Evolutionary conservation across 2,797 vertebrate genomes (phyloP).

Genomic region (Mustela erminea): DNA sequence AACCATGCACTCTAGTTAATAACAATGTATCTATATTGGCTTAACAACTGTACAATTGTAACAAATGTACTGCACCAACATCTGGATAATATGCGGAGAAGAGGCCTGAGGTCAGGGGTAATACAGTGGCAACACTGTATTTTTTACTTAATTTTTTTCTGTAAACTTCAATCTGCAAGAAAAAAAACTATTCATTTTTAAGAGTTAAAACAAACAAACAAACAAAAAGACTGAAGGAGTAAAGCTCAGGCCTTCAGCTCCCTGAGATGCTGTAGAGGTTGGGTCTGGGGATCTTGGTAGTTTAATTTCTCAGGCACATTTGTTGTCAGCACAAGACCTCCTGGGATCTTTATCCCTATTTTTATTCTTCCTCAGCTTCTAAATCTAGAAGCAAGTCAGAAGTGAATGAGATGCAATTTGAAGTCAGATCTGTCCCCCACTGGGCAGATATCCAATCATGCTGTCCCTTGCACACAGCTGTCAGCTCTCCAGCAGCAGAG

Average conservation of each 20-base stretch:
- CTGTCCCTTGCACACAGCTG: neutral
- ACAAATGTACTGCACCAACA: neutral
- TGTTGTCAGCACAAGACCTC: neutral
- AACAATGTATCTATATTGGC: neutral
- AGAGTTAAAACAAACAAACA: neutral
- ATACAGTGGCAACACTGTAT: neutral
- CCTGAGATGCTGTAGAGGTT: neutral
- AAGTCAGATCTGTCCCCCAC: neutral
- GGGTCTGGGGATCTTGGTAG: neutral
- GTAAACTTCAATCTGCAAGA: neutral
- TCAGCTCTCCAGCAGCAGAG: neutral
- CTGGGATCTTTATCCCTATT: neutral
- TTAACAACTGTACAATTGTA: neutral
- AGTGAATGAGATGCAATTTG: neutral
- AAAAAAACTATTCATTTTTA: neutral
- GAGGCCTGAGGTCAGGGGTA: neutral
- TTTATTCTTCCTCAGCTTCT: conserved; percentile 1
- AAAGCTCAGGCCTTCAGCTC: neutral
- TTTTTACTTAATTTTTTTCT: conserved; percentile 38
- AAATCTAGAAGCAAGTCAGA: conserved; percentile 52
- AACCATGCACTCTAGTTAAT: neutral
- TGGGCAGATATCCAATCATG: neutral
- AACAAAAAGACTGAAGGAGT: neutral
- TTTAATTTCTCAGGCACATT: conserved; percentile 23
- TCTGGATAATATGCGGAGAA: neutral